phyloP scores from a whole-genome alignment of 2,113 vertebrate species.

The Ahaetulla prasina region DNA sequence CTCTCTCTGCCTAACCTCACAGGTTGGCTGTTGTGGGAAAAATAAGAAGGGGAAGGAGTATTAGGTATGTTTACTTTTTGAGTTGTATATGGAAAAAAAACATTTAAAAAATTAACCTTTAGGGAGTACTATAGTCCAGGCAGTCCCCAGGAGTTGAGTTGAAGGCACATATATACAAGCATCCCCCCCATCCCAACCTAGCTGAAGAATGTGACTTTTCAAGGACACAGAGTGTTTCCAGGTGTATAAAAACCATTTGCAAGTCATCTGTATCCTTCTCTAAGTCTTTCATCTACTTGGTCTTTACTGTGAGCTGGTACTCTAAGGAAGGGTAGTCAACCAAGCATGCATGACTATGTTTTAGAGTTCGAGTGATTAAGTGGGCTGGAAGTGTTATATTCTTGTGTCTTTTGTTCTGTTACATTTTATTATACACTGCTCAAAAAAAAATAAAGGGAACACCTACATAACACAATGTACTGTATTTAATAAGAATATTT shows the following conservation, averaged over 20 bases:
- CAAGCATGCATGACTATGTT: background rate
- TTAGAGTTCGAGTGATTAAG: background rate
- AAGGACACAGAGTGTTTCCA: background rate
- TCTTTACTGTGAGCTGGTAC: background rate
- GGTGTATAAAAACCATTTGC: background rate
- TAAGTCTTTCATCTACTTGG: background rate
- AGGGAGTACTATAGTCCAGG: background rate
- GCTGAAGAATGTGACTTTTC: background rate
- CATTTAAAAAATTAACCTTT: too few species aligned
- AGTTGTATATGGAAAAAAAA: too few species aligned
- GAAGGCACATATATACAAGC: background rate
- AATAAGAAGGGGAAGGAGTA: too few species aligned
- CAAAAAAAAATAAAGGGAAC: too few species aligned
- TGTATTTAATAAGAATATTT: too few species aligned
- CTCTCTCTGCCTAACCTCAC: too few species aligned
- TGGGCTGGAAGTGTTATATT: background rate
- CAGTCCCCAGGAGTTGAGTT: background rate
- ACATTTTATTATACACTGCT: background rate
- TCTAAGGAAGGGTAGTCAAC: background rate
- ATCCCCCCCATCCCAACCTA: background rate
- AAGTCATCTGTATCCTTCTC: background rate
- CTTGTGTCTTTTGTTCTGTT: background rate
- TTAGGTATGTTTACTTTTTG: too few species aligned
- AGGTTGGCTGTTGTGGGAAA: too few species aligned
- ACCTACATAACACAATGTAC: too few species aligned